A percentile compares a stretch with the other conserved stretches of the same genome.
Conservation (phyloP, 2,888 invertebrate genomes). For the Vesta saturnalis region DNA sequence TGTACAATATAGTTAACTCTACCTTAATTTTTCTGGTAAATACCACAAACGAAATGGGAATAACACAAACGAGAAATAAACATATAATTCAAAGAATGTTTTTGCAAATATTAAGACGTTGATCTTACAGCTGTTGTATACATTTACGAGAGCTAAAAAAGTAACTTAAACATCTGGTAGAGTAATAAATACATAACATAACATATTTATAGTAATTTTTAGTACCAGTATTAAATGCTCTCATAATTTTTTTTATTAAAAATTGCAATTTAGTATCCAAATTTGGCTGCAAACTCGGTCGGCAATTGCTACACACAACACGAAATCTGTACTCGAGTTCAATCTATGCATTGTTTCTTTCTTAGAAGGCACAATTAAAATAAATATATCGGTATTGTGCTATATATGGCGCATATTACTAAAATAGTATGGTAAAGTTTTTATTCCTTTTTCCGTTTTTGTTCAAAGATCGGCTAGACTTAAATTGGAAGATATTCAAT, state of each 20-base stretch:
- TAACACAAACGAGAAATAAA: background rate
- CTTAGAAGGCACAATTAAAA: slow-evolving; percentile 50
- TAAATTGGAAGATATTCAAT: slow-evolving; percentile 35
- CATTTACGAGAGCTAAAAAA: slow-evolving; percentile 12
- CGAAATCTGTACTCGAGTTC: slow-evolving; percentile 45
- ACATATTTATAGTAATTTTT: slow-evolving; percentile 24
- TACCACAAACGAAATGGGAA: too few relatives aligned
- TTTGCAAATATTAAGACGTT: slow-evolving; percentile 13
- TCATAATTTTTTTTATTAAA: slow-evolving; percentile 29
- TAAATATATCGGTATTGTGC: slow-evolving; percentile 52
- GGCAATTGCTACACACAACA: slow-evolving; percentile 42
- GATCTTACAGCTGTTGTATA: slow-evolving; percentile 7
- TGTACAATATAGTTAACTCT: too few relatives aligned
- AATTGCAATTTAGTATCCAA: slow-evolving; percentile 38
- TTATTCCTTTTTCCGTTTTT: slow-evolving; percentile 40
- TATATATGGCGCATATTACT: slow-evolving; percentile 53
- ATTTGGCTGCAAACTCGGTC: slow-evolving; percentile 40
- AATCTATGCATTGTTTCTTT: slow-evolving; percentile 50
- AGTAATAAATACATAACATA: slow-evolving; percentile 25
- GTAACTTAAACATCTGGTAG: slow-evolving; percentile 25
- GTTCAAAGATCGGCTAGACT: slow-evolving; percentile 33
- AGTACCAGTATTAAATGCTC: slow-evolving; percentile 22
- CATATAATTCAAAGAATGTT: background rate
- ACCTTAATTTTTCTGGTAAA: too few relatives aligned
- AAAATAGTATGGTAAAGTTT: slow-evolving; percentile 48